These are phyloP conservation scores for Amphipyra tragopoginis DNA, from an alignment of 2,888 invertebrate genomes.

Conservation along the genomic window DNA sequence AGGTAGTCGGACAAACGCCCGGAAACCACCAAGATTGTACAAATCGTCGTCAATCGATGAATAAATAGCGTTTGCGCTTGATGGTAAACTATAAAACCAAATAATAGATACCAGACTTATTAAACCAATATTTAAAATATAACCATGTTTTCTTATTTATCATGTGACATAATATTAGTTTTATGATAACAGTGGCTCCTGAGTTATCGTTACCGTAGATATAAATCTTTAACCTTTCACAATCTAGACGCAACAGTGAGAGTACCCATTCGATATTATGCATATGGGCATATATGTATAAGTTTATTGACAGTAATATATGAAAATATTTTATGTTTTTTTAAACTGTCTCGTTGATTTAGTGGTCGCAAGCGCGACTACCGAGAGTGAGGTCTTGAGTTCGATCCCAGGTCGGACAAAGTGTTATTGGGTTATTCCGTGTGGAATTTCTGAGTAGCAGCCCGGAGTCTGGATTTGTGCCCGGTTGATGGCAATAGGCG, in stretches of 20 bases:
- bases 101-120: constrained; percentile 46
- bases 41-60: constrained; percentile 51
- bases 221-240: background rate
- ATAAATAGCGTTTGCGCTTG: constrained; percentile 39
- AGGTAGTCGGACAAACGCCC: constrained; percentile 61
- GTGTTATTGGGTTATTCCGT: too few species aligned
- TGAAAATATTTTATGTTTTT: too few species aligned
- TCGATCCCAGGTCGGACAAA: too few species aligned
- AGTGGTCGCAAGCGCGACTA: too few species aligned
- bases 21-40: constrained; percentile 55
- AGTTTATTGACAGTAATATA: too few species aligned
- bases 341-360: too few species aligned
- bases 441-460: too few species aligned
- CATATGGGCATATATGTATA: too few species aligned
- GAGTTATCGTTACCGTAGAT: constrained; percentile 31
- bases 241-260: background rate
- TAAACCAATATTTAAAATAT: background rate
- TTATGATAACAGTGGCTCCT: constrained; percentile 41
- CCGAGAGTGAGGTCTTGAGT: too few species aligned
- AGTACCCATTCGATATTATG: background rate
- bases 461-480: too few species aligned
- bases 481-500: too few species aligned
- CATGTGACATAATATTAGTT: constrained; percentile 34
- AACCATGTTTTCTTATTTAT: constrained; percentile 42
- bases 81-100: constrained; percentile 45